phyloP scores from a whole-genome alignment of 2,797 vertebrate species.

The Aphelocoma californica region DNA sequence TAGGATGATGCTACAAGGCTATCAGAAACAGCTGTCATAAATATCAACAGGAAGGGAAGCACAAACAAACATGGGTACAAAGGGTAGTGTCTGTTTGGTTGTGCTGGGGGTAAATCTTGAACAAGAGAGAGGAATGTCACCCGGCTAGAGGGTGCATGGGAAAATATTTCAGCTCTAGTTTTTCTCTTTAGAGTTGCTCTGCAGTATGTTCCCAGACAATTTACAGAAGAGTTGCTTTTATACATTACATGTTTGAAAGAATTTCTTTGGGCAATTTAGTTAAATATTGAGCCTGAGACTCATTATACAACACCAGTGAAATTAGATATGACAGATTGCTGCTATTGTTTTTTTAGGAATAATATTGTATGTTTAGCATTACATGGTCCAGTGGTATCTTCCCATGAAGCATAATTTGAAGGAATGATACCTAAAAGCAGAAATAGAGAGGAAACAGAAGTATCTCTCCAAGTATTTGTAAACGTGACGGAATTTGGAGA shows the following conservation, averaged over 20 bases:
- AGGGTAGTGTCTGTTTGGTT: not conserved
- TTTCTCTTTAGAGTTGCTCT: constrained; percentile 13
- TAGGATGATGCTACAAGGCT: not conserved
- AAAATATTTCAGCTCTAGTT: constrained; percentile 47
- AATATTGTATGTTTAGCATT: not conserved
- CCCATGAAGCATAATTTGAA: not conserved
- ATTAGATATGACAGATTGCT: not conserved
- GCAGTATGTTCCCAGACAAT: not conserved
- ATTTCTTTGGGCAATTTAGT: not conserved
- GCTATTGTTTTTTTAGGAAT: not conserved
- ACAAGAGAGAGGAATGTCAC: constrained; percentile 35
- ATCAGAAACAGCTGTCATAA: constrained; percentile 17
- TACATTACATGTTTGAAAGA: not conserved
- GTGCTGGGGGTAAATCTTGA: constrained; percentile 11
- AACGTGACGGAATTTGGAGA: not conserved
- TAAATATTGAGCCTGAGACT: not conserved
- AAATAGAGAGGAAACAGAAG: not conserved
- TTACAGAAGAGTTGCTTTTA: not conserved
- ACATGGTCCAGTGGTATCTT: not conserved
- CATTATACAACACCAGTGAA: not conserved
- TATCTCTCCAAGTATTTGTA: not conserved
- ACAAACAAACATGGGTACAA: constrained; percentile 39
- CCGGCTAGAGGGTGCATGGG: constrained; percentile 22
- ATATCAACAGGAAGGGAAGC: constrained; percentile 31
- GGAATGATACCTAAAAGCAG: not conserved